phyloP scores from a whole-genome alignment of 2,888 invertebrate genomes.

The Drosophila pseudotalamancana region DNA sequence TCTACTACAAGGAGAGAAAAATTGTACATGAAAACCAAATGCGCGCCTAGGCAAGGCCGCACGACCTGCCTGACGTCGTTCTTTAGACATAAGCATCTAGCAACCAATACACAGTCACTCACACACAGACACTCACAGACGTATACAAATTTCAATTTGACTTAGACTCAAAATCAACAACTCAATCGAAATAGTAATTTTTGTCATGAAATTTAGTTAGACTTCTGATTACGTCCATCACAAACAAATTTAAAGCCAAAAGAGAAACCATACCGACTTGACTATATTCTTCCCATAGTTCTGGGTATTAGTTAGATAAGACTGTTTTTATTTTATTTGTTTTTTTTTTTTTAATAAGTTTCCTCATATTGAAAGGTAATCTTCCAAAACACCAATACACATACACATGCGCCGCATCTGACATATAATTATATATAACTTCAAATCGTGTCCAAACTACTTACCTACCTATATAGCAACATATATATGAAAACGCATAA shows the following conservation, averaged over 20 bases:
- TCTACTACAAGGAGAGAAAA: constrained; percentile 98
- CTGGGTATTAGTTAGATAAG: constrained; percentile 32
- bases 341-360: constrained; percentile 27
- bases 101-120: constrained; percentile 56
- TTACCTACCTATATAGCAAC: constrained; percentile 42
- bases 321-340: constrained; percentile 11
- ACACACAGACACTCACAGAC: constrained; percentile 56
- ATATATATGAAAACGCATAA: constrained; percentile 34
- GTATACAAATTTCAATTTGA: constrained; percentile 71
- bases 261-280: constrained; percentile 29
- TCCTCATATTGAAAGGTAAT: constrained; percentile 32
- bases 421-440: constrained; percentile 41
- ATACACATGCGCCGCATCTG: constrained; percentile 27
- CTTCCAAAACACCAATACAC: constrained; percentile 23
- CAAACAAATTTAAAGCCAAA: constrained; percentile 49
- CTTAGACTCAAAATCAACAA: constrained; percentile 52
- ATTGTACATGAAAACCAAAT: constrained; percentile 86
- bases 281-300: constrained; percentile 29
- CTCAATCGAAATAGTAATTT: constrained; percentile 45
- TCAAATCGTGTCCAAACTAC: constrained; percentile 46
- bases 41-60: constrained; percentile 85
- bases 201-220: constrained; percentile 53
- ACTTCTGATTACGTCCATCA: constrained; percentile 47
- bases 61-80: constrained; percentile 85
- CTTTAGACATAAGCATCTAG: constrained; percentile 83